These are phyloP conservation scores for Corynorhinus townsendii DNA, from an alignment of 2,113 vertebrate genomes.

Conservation along the genomic window DNA sequence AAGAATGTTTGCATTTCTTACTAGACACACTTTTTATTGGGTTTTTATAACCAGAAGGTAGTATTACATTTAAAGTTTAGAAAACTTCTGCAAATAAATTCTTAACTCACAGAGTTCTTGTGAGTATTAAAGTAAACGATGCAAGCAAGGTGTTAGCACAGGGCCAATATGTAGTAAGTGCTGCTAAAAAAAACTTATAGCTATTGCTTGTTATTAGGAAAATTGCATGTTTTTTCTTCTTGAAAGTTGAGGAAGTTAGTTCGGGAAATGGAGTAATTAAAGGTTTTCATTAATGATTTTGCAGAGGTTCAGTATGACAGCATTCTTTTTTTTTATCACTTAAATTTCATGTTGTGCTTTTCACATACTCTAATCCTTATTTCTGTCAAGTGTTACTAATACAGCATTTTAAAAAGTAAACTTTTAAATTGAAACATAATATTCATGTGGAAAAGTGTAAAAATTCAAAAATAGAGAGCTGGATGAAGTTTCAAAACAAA, in stretches of 20 bases:
- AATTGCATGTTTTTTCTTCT: neutral
- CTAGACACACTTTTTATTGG: neutral
- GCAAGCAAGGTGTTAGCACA: neutral
- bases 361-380: neutral
- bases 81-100: conserved; percentile 10
- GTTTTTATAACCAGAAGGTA: neutral
- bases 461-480: neutral
- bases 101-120: neutral
- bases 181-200: neutral
- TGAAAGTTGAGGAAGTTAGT: neutral
- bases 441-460: neutral
- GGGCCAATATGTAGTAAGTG: neutral
- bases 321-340: neutral
- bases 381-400: neutral
- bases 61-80: neutral
- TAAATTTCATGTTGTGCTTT: neutral
- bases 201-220: neutral
- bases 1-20: neutral
- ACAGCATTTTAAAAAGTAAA: neutral
- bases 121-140: neutral
- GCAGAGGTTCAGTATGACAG: neutral
- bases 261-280: neutral
- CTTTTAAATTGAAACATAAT: neutral
- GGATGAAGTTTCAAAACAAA: neutral
- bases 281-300: neutral